Evolutionary conservation across 1,140 invertebrate genomes (phyloP), one percentile per base, ranked within the genome.

Genomic region (Drosophila sp.): DNA sequence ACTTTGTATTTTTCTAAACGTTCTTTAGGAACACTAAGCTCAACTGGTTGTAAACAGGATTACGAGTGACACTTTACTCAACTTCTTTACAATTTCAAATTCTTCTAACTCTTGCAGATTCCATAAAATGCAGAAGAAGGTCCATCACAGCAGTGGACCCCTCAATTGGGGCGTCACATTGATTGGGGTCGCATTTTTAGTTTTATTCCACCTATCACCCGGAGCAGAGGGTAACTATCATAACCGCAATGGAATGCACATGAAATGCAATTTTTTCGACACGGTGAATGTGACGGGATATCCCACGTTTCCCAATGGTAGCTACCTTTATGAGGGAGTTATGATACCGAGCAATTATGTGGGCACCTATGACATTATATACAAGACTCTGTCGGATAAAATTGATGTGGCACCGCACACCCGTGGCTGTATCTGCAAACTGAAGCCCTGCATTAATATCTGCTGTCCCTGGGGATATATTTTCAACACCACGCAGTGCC

Each of bases 381-480:
- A 83, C 29, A 76, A 54, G 11, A 76, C 89, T 43, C 65, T 87
- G 8, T 71, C 77, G 13, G 76, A 80, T 25, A 71, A 82, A 0
- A 46, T 84, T 0, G 80, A 87, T 25, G 90, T 90, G 5, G 53
- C 64, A 3, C 64, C 67, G 6, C 90, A 91, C 54, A 50, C 75
- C 2, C 74, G 90, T 1, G 90, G 79, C 1, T 91, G 90, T 32
- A 72, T 90, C 36, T 91, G 90, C 56, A 84, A 91, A 25, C n/a
- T 91, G 38, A 91, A 90, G 65, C 40, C 89, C 2, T 91, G 90
- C 46, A 53, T 91, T 4, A 91, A 91, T 25, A 78, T 91, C 4
- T 91, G 90, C 38, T 91, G 90, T 57, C 90, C 90, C 0, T 91
- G 83, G 83, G 84, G 81, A 0, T 56, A 76, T 4, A 34, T 67